These are phyloP conservation scores for Maconellicoccus hirsutus DNA, from an alignment of 1,140 invertebrate species.

Conservation along the genomic window DNA sequence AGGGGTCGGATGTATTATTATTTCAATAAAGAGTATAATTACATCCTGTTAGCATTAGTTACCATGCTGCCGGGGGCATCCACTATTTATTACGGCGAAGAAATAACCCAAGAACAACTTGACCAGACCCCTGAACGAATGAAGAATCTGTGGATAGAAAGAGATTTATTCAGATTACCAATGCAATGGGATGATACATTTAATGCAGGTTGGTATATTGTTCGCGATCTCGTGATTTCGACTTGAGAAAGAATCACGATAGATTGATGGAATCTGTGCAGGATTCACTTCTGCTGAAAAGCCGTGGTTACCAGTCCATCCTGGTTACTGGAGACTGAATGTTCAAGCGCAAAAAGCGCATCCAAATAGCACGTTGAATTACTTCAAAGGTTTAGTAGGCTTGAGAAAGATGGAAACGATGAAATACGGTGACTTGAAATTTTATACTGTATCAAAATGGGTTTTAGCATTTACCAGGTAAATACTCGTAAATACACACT, in stretches of 20 bases:
- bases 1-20: not conserved
- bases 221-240: too few species aligned
- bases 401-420: not conserved
- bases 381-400: not conserved
- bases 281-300: conserved; percentile 46
- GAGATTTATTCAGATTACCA: not conserved
- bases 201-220: not conserved
- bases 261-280: too few species aligned
- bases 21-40: not conserved
- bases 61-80: not conserved
- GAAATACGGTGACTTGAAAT: not conserved
- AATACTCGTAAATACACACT: too few species aligned
- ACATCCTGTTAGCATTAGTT: not conserved
- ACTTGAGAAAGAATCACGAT: too few species aligned
- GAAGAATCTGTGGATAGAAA: not conserved
- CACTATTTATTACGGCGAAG: not conserved
- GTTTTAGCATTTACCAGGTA: conserved; percentile 26
- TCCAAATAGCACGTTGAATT: not conserved
- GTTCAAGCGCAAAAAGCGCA: not conserved
- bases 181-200: not conserved
- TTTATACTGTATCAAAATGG: conserved; percentile 27
- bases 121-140: not conserved
- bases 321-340: not conserved
- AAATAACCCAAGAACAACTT: not conserved
- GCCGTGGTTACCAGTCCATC: not conserved